Conservation (phyloP, 2,797 vertebrate species). For the Cyprinodon diabolis region DNA sequence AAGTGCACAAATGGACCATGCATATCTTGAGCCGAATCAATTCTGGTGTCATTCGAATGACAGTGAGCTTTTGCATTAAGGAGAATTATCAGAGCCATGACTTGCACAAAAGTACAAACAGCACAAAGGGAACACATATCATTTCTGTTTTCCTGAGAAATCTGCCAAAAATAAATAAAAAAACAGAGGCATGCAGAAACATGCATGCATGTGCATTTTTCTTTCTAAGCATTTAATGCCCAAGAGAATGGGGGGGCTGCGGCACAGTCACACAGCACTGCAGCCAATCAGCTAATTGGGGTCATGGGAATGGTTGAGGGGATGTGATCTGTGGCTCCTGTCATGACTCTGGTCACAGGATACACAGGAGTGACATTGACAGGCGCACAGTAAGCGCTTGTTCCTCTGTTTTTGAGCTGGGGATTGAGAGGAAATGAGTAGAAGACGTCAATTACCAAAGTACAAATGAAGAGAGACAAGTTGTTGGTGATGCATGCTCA, state of each 20-base stretch:
- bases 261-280: constrained; percentile 44
- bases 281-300: constrained; percentile 68
- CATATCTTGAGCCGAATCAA: neutral
- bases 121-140: neutral
- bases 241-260: constrained; percentile 24
- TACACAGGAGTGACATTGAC: constrained; percentile 60
- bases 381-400: constrained; percentile 34
- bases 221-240: neutral
- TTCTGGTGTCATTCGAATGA: constrained; percentile 5
- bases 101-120: neutral
- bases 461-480: constrained; percentile 7
- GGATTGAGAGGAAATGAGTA: constrained; percentile 18
- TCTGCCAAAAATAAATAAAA: neutral
- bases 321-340: constrained; percentile 44
- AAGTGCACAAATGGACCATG: neutral
- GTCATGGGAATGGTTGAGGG: constrained; percentile 61
- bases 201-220: neutral
- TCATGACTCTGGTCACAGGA: constrained; percentile 66
- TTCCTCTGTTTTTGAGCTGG: constrained; percentile 12
- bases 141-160: neutral
- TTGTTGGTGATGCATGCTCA: neutral
- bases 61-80: neutral
- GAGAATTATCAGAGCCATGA: neutral
- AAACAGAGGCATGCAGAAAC: neutral
- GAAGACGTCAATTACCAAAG: constrained; percentile 15